phyloP scores from a whole-genome alignment of 2,797 vertebrate genomes.

The Platalea minor region DNA sequence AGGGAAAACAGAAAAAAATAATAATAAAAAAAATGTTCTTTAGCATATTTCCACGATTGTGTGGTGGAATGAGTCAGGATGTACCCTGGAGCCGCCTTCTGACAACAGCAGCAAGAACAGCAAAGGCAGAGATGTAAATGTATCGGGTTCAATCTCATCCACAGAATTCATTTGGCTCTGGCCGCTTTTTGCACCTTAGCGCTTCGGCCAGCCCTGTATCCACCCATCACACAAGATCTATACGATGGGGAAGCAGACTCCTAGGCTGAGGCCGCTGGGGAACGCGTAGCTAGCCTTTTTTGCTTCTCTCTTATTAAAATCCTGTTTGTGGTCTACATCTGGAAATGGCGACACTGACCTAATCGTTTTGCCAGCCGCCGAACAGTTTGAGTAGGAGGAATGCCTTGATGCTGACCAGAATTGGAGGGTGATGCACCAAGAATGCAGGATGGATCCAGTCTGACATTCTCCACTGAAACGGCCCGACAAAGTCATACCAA shows the following conservation, averaged over 20 bases:
- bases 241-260: fast-evolving
- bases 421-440: not conserved
- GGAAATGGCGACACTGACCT: not conserved
- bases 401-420: not conserved
- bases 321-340: not conserved
- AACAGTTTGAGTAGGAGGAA: not conserved
- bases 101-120: not conserved
- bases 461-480: not conserved
- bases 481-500: not conserved
- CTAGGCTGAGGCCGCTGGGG: not conserved
- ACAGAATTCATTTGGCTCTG: not conserved
- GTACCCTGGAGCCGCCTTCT: not conserved
- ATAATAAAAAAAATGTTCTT: not conserved
- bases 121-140: not conserved
- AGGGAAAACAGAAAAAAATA: not conserved
- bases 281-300: not conserved
- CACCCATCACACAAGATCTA: not conserved
- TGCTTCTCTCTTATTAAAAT: not conserved
- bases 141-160: not conserved
- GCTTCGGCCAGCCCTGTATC: not conserved
- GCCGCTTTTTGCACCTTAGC: not conserved
- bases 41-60: not conserved
- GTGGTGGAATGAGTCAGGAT: not conserved
- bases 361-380: not conserved
- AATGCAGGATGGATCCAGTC: not conserved